phyloP scores from a whole-genome alignment of 2,888 invertebrate species.

The Reticulitermes lucifugus region DNA sequence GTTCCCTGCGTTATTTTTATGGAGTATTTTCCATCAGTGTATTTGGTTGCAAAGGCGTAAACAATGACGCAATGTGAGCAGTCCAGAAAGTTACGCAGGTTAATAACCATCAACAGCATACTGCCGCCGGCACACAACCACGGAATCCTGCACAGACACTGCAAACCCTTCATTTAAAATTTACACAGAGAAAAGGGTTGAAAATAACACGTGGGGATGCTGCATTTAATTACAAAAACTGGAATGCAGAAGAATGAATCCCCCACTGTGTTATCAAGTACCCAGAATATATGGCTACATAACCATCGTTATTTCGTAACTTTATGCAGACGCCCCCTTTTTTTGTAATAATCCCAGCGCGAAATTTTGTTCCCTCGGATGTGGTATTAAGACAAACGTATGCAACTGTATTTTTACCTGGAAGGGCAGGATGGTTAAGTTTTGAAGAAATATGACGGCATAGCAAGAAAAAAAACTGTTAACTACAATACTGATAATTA shows the following conservation, averaged over 20 bases:
- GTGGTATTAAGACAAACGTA: neutral
- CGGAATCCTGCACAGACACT: neutral
- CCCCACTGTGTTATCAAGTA: constrained; percentile 1
- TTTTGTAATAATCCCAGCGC: neutral
- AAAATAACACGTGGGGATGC: constrained; percentile 13
- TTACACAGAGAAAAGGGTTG: neutral
- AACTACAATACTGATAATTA: no score
- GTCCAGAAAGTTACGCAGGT: no score
- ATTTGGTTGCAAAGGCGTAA: no score
- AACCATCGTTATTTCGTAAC: neutral
- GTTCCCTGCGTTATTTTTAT: no score
- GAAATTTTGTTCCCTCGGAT: neutral
- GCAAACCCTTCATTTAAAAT: neutral
- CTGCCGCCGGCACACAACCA: neutral
- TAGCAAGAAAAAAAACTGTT: no score
- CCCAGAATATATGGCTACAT: neutral
- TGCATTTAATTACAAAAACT: constrained; percentile 20
- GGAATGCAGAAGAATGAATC: neutral
- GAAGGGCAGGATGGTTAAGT: no score
- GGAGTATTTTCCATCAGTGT: no score
- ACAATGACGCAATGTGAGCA: no score
- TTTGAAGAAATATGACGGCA: no score
- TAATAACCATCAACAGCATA: no score
- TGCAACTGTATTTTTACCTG: no score
- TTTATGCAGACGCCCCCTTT: neutral